Conservation (phyloP, 1,140 invertebrate species). For the Drosophila gunungcola region DNA sequence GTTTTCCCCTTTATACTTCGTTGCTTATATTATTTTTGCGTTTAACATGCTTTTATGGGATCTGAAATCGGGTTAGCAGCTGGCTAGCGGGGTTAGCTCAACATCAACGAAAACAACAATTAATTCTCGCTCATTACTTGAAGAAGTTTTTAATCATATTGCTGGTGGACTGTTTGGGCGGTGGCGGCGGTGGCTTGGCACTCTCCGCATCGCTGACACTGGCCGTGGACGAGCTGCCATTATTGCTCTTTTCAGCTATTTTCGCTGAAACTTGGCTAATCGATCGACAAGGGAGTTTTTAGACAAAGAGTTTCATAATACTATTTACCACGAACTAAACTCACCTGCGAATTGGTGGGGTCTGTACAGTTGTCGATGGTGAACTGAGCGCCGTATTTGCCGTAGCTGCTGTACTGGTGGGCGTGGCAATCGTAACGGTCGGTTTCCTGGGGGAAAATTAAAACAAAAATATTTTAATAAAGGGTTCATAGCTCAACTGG, state of each 20-base stretch:
- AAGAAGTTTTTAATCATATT: conserved; percentile 98
- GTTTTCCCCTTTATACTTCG: neutral
- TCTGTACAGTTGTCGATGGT: conserved; percentile 68
- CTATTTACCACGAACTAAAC: conserved; percentile 3
- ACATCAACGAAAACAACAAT: conserved; percentile 24
- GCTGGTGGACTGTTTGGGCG: conserved; percentile 89
- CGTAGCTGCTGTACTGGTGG: conserved; percentile 56
- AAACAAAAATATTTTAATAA: conserved; percentile 7
- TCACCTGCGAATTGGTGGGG: conserved; percentile 79
- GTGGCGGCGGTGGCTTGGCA: conserved; percentile 62
- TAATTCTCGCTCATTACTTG: conserved; percentile 88
- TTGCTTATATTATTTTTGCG: neutral
- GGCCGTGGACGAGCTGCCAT: conserved; percentile 86
- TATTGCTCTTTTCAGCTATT: conserved; percentile 52
- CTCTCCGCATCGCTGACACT: conserved; percentile 65
- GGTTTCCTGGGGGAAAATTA: conserved; percentile 57
- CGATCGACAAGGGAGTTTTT: conserved; percentile 22
- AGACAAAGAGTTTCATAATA: conserved; percentile 1
- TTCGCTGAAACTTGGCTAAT: conserved; percentile 80
- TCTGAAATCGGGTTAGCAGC: conserved; percentile 16
- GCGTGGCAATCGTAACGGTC: conserved; percentile 55
- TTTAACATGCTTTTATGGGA: conserved; percentile 28
- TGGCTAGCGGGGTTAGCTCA: conserved; percentile 29
- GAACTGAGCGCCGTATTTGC: conserved; percentile 65
- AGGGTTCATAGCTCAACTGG: conserved; percentile 3